Conservation (phyloP, 1,140 invertebrate genomes). For the Trialeurodes vaporariorum region DNA sequence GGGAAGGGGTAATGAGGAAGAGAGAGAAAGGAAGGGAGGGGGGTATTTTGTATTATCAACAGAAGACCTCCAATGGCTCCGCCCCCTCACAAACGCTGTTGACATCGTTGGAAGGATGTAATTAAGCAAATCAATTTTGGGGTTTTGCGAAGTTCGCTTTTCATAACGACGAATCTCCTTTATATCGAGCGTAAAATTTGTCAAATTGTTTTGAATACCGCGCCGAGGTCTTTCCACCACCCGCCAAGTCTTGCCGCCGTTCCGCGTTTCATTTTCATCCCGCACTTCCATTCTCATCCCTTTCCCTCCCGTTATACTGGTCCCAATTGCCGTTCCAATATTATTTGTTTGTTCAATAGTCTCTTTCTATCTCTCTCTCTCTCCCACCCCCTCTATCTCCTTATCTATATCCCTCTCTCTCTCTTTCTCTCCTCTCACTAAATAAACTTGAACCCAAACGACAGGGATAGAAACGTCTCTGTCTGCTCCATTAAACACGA, state of each 20-base stretch:
- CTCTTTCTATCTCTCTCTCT: too few relatives aligned
- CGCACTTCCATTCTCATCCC: too few relatives aligned
- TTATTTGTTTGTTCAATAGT: too few relatives aligned
- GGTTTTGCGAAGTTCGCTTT: background rate
- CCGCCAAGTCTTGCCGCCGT: too few relatives aligned
- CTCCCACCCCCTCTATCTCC: too few relatives aligned
- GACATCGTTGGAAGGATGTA: background rate
- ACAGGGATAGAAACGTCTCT: background rate
- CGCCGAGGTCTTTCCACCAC: too few relatives aligned
- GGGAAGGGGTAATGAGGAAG: too few relatives aligned
- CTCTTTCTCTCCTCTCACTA: background rate
- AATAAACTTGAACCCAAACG: background rate
- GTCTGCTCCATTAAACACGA: background rate
- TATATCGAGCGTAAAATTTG: background rate
- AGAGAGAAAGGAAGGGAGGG: too few relatives aligned
- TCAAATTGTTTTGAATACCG: background rate
- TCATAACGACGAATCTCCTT: background rate
- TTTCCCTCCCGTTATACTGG: background rate
- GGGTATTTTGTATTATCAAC: too few relatives aligned
- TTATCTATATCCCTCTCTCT: background rate
- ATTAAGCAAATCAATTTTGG: slow-evolving; percentile 1
- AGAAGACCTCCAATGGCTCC: too few relatives aligned
- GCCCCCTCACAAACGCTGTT: too few relatives aligned
- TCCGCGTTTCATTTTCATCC: background rate
- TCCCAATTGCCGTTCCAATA: too few relatives aligned